Evolutionary conservation across 2,888 invertebrate genomes (phyloP).

Genomic region (Oscheius myriophilus): DNA sequence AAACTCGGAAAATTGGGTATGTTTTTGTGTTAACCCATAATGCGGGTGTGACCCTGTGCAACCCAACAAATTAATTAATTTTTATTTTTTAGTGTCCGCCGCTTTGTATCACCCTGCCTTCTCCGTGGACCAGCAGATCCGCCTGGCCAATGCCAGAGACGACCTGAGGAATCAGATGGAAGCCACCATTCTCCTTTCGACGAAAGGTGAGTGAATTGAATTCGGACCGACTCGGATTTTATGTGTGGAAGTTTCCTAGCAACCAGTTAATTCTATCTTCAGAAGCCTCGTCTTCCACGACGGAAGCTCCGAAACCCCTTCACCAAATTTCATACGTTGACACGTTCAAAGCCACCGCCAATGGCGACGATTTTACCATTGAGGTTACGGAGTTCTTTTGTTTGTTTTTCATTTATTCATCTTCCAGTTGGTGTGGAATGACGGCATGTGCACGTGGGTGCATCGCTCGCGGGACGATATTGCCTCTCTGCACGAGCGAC

Average conservation of each 20-base stretch:
- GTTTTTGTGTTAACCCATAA: neutral
- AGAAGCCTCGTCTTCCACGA: too few species aligned
- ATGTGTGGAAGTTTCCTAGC: too few species aligned
- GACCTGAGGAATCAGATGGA: neutral
- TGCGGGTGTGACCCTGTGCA: too few species aligned
- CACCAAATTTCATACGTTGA: too few species aligned
- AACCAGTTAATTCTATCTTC: too few species aligned
- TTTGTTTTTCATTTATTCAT: neutral
- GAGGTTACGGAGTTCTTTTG: conserved; percentile 31
- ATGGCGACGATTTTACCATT: conserved; percentile 16
- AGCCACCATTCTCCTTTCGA: too few species aligned
- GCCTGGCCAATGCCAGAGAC: conserved; percentile 29
- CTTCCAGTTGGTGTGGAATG: conserved; percentile 48
- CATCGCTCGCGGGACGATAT: conserved; percentile 38
- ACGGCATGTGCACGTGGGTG: conserved; percentile 41
- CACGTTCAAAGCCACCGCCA: too few species aligned
- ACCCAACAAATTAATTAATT: too few species aligned
- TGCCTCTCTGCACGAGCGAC: conserved; percentile 36
- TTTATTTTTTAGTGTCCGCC: conserved; percentile 35
- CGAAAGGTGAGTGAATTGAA: too few species aligned
- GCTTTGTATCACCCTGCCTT: conserved; percentile 49
- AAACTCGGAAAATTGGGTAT: conserved; percentile 34
- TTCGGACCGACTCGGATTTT: too few species aligned
- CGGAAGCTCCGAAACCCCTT: too few species aligned
- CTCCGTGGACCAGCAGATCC: conserved; percentile 35